Conservation (phyloP, 2,113 vertebrate species). For the Pongo abelii region DNA sequence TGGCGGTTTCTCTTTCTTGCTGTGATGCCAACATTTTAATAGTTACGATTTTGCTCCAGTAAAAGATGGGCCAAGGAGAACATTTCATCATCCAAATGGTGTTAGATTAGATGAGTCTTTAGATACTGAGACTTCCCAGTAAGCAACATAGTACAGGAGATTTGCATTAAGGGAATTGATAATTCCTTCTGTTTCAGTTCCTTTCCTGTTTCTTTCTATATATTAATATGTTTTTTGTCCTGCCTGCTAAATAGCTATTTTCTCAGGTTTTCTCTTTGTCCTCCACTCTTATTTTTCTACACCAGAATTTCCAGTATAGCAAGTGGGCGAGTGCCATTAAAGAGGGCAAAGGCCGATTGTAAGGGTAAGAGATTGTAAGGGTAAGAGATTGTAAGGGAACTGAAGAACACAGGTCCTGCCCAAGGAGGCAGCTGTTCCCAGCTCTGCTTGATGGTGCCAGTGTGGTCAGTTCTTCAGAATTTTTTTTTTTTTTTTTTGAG, state of each 20-base stretch:
- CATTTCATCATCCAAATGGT: neutral
- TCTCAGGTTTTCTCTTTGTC: neutral
- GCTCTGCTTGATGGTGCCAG: neutral
- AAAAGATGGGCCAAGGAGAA: neutral
- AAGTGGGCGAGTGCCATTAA: neutral
- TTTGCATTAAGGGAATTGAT: neutral
- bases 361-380: neutral
- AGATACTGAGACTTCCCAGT: neutral
- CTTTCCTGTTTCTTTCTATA: neutral
- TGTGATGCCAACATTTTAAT: neutral
- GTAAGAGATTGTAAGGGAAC: neutral
- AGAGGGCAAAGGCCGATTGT: neutral
- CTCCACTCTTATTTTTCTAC: neutral
- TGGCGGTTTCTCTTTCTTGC: neutral
- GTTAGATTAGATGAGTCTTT: neutral
- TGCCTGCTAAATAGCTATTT: neutral
- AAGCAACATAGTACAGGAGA: neutral
- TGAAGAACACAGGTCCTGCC: neutral
- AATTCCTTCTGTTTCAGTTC: neutral
- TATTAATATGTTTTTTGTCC: neutral
- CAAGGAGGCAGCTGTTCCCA: neutral
- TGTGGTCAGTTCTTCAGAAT: neutral
- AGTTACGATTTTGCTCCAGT: neutral
- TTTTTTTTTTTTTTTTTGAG: neutral
- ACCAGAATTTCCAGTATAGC: neutral